Evolutionary conservation across 2,797 vertebrate species (phyloP).

Genomic region (Capromys pilorides): DNA sequence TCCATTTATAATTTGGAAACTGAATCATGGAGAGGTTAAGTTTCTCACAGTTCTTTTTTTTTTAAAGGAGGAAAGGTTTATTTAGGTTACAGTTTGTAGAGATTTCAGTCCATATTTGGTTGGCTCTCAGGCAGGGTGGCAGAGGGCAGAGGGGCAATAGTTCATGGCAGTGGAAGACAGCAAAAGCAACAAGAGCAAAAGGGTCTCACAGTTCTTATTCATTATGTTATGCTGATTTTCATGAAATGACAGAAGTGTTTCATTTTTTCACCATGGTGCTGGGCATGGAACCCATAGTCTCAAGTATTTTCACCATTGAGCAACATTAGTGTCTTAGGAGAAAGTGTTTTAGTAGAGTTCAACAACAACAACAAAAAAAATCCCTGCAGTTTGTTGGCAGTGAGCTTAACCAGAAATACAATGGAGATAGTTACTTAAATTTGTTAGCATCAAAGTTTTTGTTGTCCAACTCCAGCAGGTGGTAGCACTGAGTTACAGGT

Average conservation of each 20-base stretch:
- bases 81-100: too few species aligned
- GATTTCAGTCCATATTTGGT: too few species aligned
- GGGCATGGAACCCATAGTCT: neutral
- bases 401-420: slow-evolving; percentile 4
- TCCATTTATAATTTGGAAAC: neutral
- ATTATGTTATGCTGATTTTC: neutral
- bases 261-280: neutral
- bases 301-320: neutral
- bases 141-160: too few species aligned
- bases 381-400: neutral
- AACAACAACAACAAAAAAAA: neutral
- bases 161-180: too few species aligned
- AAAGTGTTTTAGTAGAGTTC: neutral
- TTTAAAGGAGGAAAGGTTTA: too few species aligned
- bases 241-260: neutral
- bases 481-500: slow-evolving; percentile 64
- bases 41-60: neutral
- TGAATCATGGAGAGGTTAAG: neutral
- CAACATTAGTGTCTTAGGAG: neutral
- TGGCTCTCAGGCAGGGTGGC: too few species aligned
- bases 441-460: neutral
- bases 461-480: slow-evolving; percentile 70
- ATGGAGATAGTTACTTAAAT: slow-evolving; percentile 25
- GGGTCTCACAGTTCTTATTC: neutral
- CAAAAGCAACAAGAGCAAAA: too few species aligned